A percentile compares a stretch with the other conserved stretches of the same genome.
phyloP scores from a whole-genome alignment of 2,797 vertebrate genomes.

The Silurus lanzhouensis region DNA sequence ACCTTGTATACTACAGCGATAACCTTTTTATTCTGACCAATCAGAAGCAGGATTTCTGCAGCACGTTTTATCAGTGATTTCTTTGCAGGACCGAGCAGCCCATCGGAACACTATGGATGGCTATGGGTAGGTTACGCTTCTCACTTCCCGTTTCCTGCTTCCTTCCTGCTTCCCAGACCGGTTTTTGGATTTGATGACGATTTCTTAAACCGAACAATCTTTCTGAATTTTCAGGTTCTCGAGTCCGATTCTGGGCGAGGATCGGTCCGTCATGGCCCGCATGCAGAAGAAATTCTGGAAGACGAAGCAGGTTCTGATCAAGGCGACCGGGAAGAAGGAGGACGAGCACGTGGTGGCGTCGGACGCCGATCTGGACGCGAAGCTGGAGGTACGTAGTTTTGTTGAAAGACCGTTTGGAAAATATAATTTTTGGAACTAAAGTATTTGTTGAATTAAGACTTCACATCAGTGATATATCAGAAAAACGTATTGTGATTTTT shows the following conservation, averaged over 20 bases:
- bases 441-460: no score
- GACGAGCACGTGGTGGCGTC: constrained; percentile 83
- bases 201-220: background rate
- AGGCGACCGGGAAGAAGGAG: constrained; percentile 87
- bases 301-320: constrained; percentile 83
- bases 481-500: no score
- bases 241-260: constrained; percentile 70
- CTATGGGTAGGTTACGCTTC: constrained; percentile 52
- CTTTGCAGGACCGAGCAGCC: constrained; percentile 42
- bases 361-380: constrained; percentile 83
- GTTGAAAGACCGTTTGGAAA: no score
- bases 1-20: no score
- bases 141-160: background rate
- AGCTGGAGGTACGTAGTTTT: constrained; percentile 73
- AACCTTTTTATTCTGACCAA: no score
- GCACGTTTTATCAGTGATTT: background rate
- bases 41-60: background rate
- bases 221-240: constrained; percentile 63
- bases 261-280: constrained; percentile 79
- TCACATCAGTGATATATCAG: no score
- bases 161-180: background rate
- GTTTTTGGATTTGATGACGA: no score
- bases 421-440: no score
- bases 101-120: constrained; percentile 54
- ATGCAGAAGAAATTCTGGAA: constrained; percentile 90